These are phyloP conservation scores for Bembecia ichneumoniformis DNA, from an alignment of 2,888 invertebrate species.

Conservation along the genomic window DNA sequence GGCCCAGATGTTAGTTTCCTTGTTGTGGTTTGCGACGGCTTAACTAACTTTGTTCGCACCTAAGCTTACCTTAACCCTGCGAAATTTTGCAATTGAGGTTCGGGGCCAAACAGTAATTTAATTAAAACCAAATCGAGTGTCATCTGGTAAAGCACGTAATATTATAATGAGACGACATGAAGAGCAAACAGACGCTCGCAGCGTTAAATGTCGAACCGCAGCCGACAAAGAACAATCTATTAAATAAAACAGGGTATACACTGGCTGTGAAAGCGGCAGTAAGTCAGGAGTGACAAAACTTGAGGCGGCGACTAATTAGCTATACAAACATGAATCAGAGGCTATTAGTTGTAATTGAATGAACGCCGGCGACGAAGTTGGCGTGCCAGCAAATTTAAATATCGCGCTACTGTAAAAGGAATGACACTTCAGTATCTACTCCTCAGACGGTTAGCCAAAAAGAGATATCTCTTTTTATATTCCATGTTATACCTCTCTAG, in stretches of 20 bases:
- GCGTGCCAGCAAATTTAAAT: conserved; percentile 64
- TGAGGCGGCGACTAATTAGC: conserved; percentile 69
- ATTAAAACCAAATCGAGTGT: no score
- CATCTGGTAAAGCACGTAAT: neutral
- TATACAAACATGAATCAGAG: conserved; percentile 73
- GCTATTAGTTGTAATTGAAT: conserved; percentile 73
- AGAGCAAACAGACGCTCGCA: conserved; percentile 40
- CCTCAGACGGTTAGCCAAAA: conserved; percentile 6
- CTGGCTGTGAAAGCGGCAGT: conserved; percentile 35
- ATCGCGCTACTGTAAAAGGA: conserved; percentile 52
- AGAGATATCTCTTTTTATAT: conserved; percentile 4
- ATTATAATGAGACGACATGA: conserved; percentile 33
- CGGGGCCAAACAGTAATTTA: neutral
- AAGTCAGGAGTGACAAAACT: conserved; percentile 69
- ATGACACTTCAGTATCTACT: conserved; percentile 41
- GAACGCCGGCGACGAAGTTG: conserved; percentile 62
- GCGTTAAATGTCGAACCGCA: conserved; percentile 39
- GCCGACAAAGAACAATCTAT: conserved; percentile 52
- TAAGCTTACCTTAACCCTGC: conserved; percentile 6
- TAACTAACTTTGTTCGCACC: conserved; percentile 24
- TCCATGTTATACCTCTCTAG: neutral
- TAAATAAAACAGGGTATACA: conserved; percentile 47
- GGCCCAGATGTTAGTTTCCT: conserved; percentile 50
- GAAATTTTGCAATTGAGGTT: neutral
- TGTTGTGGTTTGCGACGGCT: conserved; percentile 23